phyloP scores from a whole-genome alignment of 2,113 vertebrate species.

The Ivindomyrus marchei region DNA sequence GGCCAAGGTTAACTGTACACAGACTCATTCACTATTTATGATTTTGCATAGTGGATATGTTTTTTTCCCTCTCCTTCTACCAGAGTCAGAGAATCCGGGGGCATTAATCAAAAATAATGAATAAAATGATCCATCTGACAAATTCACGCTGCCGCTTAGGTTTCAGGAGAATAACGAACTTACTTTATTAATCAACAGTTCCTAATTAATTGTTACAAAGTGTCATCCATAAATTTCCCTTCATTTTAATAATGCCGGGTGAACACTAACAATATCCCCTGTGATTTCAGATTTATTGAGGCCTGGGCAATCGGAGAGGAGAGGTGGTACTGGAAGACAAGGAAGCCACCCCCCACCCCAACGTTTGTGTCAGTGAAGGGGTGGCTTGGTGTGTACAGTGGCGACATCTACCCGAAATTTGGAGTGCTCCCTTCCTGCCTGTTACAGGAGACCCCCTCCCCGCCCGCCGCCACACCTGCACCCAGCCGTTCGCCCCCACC shows the following conservation, averaged over 20 bases:
- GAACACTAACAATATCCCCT: constrained; percentile 99
- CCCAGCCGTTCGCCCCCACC: neutral
- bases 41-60: constrained; percentile 92
- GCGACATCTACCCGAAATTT: neutral
- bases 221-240: constrained; percentile 92
- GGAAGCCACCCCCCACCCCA: constrained; percentile 26
- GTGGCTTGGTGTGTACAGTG: no score
- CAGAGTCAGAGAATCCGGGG: constrained; percentile 88
- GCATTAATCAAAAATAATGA: constrained; percentile 99
- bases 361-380: no score
- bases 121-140: constrained; percentile 99
- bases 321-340: constrained; percentile 56
- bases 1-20: constrained; percentile 95
- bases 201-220: constrained; percentile 97
- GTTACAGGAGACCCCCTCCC: neutral
- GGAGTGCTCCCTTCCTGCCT: neutral
- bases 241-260: constrained; percentile 98
- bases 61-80: constrained; percentile 53
- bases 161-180: constrained; percentile 97
- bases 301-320: constrained; percentile 67
- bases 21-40: constrained; percentile 99
- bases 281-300: constrained; percentile 99
- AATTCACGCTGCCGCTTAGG: constrained; percentile 85
- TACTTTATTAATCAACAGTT: constrained; percentile 99
- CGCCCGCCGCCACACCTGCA: neutral